These are phyloP conservation scores for Seira sanloemensis DNA, from an alignment of 2,888 invertebrate species.

Conservation along the genomic window DNA sequence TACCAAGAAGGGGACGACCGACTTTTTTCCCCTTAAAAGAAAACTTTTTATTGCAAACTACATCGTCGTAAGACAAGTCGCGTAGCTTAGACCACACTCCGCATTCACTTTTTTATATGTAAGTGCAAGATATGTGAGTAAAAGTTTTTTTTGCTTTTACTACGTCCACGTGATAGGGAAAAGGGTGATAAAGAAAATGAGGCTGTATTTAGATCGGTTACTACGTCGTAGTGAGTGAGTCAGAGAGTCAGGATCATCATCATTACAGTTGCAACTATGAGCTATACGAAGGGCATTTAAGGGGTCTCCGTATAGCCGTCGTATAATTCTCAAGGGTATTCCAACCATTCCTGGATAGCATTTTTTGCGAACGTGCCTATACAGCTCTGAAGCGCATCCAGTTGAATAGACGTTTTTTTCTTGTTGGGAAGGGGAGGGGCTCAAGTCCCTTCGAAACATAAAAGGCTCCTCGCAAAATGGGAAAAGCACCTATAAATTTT, in stretches of 20 bases:
- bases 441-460: not conserved
- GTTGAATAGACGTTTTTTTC: not conserved
- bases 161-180: not conserved
- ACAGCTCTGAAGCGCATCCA: not conserved
- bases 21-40: not conserved
- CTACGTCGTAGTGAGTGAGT: not conserved
- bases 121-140: not conserved
- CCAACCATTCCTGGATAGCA: too few relatives aligned
- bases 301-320: not conserved
- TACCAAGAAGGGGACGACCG: not conserved
- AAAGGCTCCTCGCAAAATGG: not conserved
- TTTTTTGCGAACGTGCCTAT: not conserved
- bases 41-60: not conserved
- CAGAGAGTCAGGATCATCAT: not conserved
- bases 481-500: not conserved
- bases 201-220: not conserved
- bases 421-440: not conserved
- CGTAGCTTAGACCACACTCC: not conserved
- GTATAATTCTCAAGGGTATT: not conserved
- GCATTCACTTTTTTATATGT: not conserved
- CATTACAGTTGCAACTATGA: not conserved
- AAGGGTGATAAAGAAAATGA: too few relatives aligned
- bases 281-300: not conserved
- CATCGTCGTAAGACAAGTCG: not conserved
- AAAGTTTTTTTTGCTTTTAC: not conserved